These are phyloP conservation scores for Pseudocheirus occidentalis DNA, from an alignment of 2,797 vertebrate genomes.

Conservation along the genomic window DNA sequence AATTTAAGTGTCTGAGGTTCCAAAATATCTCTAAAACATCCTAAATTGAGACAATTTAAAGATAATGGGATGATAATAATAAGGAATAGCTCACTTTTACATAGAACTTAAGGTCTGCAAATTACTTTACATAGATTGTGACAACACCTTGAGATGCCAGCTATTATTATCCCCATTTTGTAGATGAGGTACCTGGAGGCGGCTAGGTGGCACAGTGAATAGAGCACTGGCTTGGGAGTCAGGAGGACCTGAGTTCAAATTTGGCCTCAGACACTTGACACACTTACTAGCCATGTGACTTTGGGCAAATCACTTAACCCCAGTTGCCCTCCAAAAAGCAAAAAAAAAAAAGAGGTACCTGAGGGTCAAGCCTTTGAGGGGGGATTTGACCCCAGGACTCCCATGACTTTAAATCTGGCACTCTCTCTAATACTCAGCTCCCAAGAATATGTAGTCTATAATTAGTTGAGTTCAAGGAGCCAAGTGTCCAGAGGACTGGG, in stretches of 20 bases:
- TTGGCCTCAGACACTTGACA: no score
- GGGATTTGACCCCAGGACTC: background rate
- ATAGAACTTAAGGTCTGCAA: background rate
- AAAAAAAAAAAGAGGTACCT: background rate
- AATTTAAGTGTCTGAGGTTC: background rate
- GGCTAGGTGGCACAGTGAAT: no score
- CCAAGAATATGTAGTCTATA: background rate
- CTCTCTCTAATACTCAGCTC: background rate
- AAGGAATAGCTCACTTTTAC: background rate
- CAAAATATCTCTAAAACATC: background rate
- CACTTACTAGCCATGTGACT: no score
- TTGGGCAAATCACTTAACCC: no score
- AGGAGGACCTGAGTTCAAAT: no score
- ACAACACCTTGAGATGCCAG: background rate
- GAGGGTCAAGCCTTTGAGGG: background rate
- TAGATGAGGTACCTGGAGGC: background rate
- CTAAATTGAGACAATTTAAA: background rate
- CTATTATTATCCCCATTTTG: background rate
- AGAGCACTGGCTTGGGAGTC: no score
- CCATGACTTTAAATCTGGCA: background rate
- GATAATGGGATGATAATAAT: background rate
- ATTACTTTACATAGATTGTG: background rate
- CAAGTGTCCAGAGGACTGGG: background rate
- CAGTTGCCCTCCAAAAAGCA: no score
- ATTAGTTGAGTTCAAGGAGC: background rate